Evolutionary conservation across 2,888 invertebrate species (phyloP), one percentile per base, ranked within the genome.

Genomic region (Aspidiotus destructor): DNA sequence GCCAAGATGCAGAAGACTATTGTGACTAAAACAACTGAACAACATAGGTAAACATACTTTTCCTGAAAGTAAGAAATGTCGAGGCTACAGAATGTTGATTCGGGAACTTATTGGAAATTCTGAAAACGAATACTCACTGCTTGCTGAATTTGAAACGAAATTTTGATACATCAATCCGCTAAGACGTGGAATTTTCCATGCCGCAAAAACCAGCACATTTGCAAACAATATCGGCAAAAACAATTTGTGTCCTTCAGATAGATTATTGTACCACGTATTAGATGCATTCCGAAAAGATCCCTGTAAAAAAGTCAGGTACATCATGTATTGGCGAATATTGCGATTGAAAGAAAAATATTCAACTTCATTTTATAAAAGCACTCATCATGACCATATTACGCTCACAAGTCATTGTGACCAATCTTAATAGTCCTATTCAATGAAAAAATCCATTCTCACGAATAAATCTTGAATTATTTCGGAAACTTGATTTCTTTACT

Each of bases 111-210:
- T 28, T 28, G 1, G 28, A 28, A 28, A 28, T 28, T 28, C 5
- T 28, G 28, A 28, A 5, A 28, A 28, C 28, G 28, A 28, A 42
- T 28, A 65, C 85, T 81, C 80, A 89, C 88, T 82, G 73, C 87
- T 85, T 17, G 84, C 84, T 53, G 93, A 92, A 78, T 87, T 87
- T 67, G 89, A 86, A 75, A 86, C 86, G 79, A 96, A 96, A 79
- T 91, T 93, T 75, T 83, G 86, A 61, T 87, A 76, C 92, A 96
- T 92, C 16, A 81, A 77, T 2, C 83, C 82, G 69, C 87, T 86
- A 41, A 89, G 77, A 13, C 81, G 75, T 10, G 88, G 89, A 7
- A 92, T 77, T 72, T 87, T 81, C 95, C 95, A 96, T 62, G 89
- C 83, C 0, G 84, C 78, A 78, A 89, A 95, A 1, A 95, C 91